Conservation (phyloP, 1,140 invertebrate genomes). For the Sitophilus oryzae region DNA sequence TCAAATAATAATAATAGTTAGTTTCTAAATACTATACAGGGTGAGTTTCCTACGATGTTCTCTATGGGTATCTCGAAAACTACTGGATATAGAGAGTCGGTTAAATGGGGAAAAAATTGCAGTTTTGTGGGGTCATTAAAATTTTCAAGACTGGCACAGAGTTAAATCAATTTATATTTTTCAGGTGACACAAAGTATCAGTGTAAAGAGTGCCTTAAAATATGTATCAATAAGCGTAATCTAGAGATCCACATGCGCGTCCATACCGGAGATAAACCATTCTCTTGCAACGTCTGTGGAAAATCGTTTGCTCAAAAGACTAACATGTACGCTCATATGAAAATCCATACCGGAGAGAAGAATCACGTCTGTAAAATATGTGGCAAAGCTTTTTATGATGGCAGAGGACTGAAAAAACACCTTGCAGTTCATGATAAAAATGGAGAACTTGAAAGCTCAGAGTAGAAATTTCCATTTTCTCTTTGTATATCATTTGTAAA, state of each 20-base stretch:
- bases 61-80: no score
- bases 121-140: no score
- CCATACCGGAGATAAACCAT: constrained; percentile 61
- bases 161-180: constrained; percentile 2
- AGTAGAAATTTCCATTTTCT: no score
- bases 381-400: constrained; percentile 41
- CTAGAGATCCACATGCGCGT: constrained; percentile 18
- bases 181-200: constrained; percentile 21
- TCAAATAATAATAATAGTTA: no score
- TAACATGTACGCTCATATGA: constrained; percentile 51
- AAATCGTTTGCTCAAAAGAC: constrained; percentile 56
- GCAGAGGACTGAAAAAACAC: constrained; percentile 14
- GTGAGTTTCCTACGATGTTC: no score
- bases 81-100: no score
- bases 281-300: constrained; percentile 50
- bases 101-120: no score
- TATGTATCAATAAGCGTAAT: constrained; percentile 18
- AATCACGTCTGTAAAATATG: constrained; percentile 46
- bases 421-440: constrained; percentile 3
- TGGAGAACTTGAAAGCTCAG: no score
- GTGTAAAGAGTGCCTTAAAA: constrained; percentile 19
- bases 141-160: no score
- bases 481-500: background rate
- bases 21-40: no score
- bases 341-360: constrained; percentile 44